These are phyloP conservation scores for Asobara japonica DNA, from an alignment of 1,140 invertebrate species.

Conservation along the genomic window DNA sequence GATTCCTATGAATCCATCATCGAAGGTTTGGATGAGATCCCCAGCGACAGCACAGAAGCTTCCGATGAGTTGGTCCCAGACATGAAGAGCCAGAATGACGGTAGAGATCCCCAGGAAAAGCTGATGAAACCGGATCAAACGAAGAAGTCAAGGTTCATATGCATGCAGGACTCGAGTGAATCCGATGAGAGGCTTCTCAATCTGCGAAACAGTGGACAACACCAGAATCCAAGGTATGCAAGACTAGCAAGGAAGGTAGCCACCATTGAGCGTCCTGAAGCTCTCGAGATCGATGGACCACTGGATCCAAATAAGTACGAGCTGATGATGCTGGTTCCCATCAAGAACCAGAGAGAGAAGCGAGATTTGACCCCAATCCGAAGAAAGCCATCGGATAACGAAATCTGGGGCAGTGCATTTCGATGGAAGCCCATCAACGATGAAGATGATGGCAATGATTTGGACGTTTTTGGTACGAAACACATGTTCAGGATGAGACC, in stretches of 20 bases:
- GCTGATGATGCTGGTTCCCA: constrained; percentile 30
- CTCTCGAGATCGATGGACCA: constrained; percentile 30
- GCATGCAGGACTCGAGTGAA: too few relatives aligned
- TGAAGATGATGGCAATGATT: not conserved
- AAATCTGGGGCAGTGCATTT: constrained; percentile 32
- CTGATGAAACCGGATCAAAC: too few relatives aligned
- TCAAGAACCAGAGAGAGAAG: not conserved
- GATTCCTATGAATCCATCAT: not conserved
- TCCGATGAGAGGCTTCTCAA: not conserved
- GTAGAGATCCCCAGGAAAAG: too few relatives aligned
- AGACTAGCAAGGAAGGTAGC: constrained; percentile 3
- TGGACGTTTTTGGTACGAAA: constrained; percentile 1
- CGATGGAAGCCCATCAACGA: constrained; percentile 36
- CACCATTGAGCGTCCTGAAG: not conserved
- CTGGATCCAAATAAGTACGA: constrained; percentile 29
- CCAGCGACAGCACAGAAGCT: not conserved
- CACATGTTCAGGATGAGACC: not conserved
- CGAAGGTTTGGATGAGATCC: not conserved
- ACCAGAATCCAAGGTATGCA: constrained; percentile 21
- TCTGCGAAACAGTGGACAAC: not conserved
- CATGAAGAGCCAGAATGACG: too few relatives aligned
- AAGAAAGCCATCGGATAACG: not conserved
- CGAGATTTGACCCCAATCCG: not conserved
- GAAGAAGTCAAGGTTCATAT: too few relatives aligned
- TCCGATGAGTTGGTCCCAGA: too few relatives aligned